phyloP scores from a whole-genome alignment of 92 coral and sea anemone species.

The Phenganax marumi region DNA sequence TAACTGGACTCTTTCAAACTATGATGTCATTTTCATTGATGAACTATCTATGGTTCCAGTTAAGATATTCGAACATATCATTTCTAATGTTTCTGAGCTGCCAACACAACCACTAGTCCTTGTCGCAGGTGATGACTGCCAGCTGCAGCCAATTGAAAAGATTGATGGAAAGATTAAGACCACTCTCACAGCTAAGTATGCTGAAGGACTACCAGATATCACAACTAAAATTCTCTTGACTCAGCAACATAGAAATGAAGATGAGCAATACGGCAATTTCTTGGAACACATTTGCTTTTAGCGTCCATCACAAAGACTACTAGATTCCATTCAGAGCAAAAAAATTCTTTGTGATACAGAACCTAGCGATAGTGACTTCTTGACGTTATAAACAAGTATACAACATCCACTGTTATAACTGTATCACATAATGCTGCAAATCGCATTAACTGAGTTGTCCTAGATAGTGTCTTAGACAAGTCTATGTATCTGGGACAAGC shows the following conservation, averaged over 20 bases:
- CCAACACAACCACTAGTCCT: conserved; percentile 13
- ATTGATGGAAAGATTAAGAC: conserved; percentile 4
- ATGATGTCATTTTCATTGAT: too few relatives aligned
- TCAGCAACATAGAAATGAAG: conserved; percentile 15
- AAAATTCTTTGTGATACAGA: conserved; percentile 12
- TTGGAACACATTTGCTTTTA: conserved; percentile 18
- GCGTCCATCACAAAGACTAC: conserved; percentile 27
- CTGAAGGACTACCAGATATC: not conserved
- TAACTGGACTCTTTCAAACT: too few relatives aligned
- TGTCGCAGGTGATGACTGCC: too few relatives aligned
- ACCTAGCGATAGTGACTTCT: not conserved
- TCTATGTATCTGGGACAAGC: not conserved
- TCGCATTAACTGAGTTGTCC: not conserved
- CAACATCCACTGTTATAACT: conserved; percentile 10
- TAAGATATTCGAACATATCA: conserved; percentile 17
- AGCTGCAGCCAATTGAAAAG: conserved; percentile 34
- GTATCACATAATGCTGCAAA: conserved; percentile 16
- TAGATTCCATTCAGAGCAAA: conserved; percentile 1
- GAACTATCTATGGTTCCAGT: conserved; percentile 32
- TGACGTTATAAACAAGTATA: not conserved
- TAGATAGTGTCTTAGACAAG: not conserved
- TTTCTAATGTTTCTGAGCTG: not conserved
- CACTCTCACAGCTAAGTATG: not conserved
- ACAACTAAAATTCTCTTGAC: conserved; percentile 12
- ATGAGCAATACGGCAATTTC: conserved; percentile 6